Evolutionary conservation across 1,140 invertebrate genomes (phyloP), one percentile per base, ranked within the genome.

Genomic region (Drosophila teissieri): DNA sequence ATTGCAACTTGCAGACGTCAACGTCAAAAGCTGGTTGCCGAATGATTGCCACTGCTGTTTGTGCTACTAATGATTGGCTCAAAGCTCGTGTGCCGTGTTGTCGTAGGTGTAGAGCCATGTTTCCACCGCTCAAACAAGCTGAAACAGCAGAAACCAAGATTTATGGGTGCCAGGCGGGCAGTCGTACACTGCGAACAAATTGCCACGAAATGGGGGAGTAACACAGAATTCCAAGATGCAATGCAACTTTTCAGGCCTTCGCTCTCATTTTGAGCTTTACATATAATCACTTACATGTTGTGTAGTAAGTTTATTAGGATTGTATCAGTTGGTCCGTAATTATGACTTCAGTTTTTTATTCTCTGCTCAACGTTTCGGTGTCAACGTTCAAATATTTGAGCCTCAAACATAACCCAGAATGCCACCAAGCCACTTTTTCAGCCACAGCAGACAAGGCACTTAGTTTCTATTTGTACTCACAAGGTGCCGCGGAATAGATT

Each of bases 401-500:
- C 19, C 37, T n/a, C 73, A 82, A 77, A 82, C 68, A 72, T 73
- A 79, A 67, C 64, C 65, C 76, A 84, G 72, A 75, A 79, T 75
- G 64, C 80, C 45, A 70, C 54, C 44, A 6, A 54, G 46, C 37
- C 36, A 48, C 27, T 72, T 48, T 56, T 67, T 77, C 10, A 54
- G 51, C 58, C 36, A 46, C 51, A 22, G 31, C 22, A 19, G 15
- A 34, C 27, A 31, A 19, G 34, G 7, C 19, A 61, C 24, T 36
- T 40, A 69, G 64, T 70, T 70, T 77, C 64, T 69, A 78, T 62
- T 61, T 55, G 73, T 92, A 95, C 95, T 96, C 93, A 96, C 95
- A 94, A 92, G 46, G 93, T 91, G 93, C 70, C 96, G 79, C 96
- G 94, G 7, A 97, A 94, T 53, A 97, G 93, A 93, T 97, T 97